Base-by-base conservation (phyloP, 2,888 invertebrate species). In the Diachrysia chrysitis region DNA sequence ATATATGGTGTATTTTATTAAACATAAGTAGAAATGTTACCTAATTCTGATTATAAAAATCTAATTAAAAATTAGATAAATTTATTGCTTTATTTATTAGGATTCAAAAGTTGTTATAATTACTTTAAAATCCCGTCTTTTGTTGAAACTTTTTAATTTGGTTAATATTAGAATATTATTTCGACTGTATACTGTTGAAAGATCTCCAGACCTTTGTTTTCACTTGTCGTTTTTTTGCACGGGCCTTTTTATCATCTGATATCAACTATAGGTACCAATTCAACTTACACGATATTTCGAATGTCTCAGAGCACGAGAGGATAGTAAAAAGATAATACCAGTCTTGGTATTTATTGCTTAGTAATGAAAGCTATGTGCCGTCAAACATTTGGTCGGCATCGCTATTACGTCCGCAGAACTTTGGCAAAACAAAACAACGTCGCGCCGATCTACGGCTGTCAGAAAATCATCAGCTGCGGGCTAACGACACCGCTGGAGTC, bases 381-480 rank as follows among this genome's bases (percentile, higher is more conserved):
- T n/a, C 42, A n/a, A 10, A 7, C 32, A 42, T 42, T 42, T 42
- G 42, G n/a, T 7, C 42, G 42, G 42, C 42, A n/a, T 42, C 42
- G 42, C 42, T 42, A n/a, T 37, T 14, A n/a, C 6, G 5, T n/a
- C 5, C 0, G 42, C 42, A 16, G 42, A 4, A n/a, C n/a, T 42
- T n/a, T 42, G 42, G 42, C n/a, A n/a, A 42, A 42, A 42, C 42
- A 42, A 42, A 42, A 42, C 42, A n/a, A n/a, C 5, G n/a, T 42
- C 42, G 42, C n/a, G n/a, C n/a, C 42, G 51, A 53, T 62, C 59
- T 55, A 29, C 55, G 35, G n/a, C 55, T 76, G 76, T 72, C 76
- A 68, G 17, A 54, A 62, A 71, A 79, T 81, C 81, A 79, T 56
- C 66, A 54, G 79, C 71, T 81, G 58, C 3, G 58, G 35, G 35